phyloP scores from a whole-genome alignment of 2,113 vertebrate species.

The Egretta garzetta region DNA sequence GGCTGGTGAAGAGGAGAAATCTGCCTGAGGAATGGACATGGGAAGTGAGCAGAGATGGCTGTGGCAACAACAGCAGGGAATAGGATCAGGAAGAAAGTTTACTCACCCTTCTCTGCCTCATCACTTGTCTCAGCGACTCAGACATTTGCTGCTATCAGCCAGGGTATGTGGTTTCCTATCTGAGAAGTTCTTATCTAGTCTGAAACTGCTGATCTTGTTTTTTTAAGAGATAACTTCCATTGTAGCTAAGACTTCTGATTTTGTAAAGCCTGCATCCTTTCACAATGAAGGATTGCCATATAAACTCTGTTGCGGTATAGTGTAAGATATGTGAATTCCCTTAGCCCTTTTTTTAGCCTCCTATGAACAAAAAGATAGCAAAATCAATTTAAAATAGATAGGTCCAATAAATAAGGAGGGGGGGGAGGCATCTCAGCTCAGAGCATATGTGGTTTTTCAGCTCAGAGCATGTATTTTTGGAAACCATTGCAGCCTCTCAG shows the following conservation, averaged over 20 bases:
- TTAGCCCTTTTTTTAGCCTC: not conserved
- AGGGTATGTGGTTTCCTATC: not conserved
- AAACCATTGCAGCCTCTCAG: not conserved
- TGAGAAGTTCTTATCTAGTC: constrained; percentile 10
- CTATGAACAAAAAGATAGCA: constrained; percentile 30
- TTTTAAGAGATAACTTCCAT: not conserved
- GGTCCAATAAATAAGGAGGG: not conserved
- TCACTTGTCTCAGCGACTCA: constrained; percentile 9
- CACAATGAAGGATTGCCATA: constrained; percentile 41
- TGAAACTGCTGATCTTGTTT: constrained; percentile 15
- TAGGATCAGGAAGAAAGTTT: not conserved
- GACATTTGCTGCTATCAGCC: not conserved
- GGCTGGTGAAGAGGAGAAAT: not conserved
- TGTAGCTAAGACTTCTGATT: constrained; percentile 21
- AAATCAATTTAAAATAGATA: constrained; percentile 51
- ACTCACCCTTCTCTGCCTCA: not conserved
- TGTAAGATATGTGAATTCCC: constrained; percentile 21
- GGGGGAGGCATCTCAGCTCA: not conserved
- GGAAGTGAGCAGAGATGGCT: not conserved
- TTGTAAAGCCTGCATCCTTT: constrained; percentile 39
- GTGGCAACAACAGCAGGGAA: not conserved
- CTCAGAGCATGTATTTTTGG: not conserved
- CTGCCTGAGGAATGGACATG: not conserved
- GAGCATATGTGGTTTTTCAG: not conserved
- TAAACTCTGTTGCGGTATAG: not conserved